Conservation (phyloP, 2,888 invertebrate species). For the Ochlodes sylvanus region DNA sequence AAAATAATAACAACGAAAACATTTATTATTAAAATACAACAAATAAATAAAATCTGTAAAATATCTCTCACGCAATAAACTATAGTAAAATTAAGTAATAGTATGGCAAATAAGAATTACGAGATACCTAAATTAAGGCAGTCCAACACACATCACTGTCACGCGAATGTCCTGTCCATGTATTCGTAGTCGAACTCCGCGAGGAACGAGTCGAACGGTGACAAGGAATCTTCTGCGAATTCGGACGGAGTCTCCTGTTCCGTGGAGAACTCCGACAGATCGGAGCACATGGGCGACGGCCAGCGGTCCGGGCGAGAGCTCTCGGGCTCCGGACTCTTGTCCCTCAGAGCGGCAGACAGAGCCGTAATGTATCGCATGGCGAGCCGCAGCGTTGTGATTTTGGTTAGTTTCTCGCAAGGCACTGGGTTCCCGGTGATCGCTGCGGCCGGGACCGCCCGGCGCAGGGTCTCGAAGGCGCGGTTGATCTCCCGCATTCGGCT, state of each 20-base stretch:
- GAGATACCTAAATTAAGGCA: conserved; percentile 63
- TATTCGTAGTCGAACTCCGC: conserved; percentile 81
- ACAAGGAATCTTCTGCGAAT: conserved; percentile 82
- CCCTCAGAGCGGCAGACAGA: conserved; percentile 87
- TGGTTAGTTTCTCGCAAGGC: conserved; percentile 92
- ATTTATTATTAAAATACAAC: conserved; percentile 75
- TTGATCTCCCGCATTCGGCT: conserved; percentile 96
- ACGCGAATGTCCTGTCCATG: conserved; percentile 79
- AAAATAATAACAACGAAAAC: conserved; percentile 69
- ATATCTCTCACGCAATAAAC: conserved; percentile 65
- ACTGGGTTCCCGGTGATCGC: conserved; percentile 79
- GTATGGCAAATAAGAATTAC: conserved; percentile 76
- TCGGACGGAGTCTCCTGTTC: conserved; percentile 80
- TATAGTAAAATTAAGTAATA: conserved; percentile 67
- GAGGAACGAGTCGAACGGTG: conserved; percentile 85
- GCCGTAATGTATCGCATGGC: conserved; percentile 95
- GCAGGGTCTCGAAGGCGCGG: conserved; percentile 92
- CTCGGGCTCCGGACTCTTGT: conserved; percentile 63
- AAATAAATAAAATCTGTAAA: conserved; percentile 69
- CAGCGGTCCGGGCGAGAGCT: conserved; percentile 66
- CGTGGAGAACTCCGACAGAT: conserved; percentile 81
- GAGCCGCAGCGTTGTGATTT: conserved; percentile 93
- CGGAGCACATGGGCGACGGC: conserved; percentile 80
- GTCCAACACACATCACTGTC: conserved; percentile 61
- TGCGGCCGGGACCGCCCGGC: conserved; percentile 89